Evolutionary conservation across 2,797 vertebrate species (phyloP).

Genomic region (Moxostoma hubbsi): DNA sequence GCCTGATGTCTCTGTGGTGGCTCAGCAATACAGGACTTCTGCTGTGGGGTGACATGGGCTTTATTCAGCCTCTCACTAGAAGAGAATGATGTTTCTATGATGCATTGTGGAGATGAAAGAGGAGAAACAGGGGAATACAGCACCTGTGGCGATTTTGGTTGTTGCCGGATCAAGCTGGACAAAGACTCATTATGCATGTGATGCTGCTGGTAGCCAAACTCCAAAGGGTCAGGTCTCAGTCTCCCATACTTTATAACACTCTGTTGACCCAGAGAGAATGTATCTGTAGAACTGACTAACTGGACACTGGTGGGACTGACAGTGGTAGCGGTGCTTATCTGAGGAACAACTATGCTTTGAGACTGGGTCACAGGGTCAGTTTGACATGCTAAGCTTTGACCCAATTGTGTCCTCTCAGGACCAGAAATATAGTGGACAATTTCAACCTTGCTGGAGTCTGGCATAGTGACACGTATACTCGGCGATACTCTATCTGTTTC

Average conservation of each 20-base stretch:
- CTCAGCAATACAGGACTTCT: slow-evolving; percentile 92
- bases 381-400: slow-evolving; percentile 96
- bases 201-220: slow-evolving; percentile 93
- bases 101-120: slow-evolving; percentile 91
- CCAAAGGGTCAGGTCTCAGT: slow-evolving; percentile 93
- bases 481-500: slow-evolving; percentile 92
- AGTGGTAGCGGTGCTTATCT: slow-evolving; percentile 89
- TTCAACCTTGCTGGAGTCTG: slow-evolving; percentile 92
- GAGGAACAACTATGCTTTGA: slow-evolving; percentile 88
- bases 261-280: slow-evolving; percentile 79
- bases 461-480: slow-evolving; percentile 92
- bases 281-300: slow-evolving; percentile 84
- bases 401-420: slow-evolving; percentile 92
- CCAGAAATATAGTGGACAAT: slow-evolving; percentile 97
- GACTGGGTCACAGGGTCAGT: slow-evolving; percentile 91
- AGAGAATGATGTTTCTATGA: slow-evolving; percentile 89
- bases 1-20: slow-evolving; percentile 89
- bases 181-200: slow-evolving; percentile 92
- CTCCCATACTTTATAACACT: slow-evolving; percentile 88
- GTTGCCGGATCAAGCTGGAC: slow-evolving; percentile 92
- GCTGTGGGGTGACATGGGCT: slow-evolving; percentile 94
- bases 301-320: slow-evolving; percentile 86
- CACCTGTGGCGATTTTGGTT: slow-evolving; percentile 95
- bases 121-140: slow-evolving; percentile 98
- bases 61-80: slow-evolving; percentile 96